Evolutionary conservation across 2,797 vertebrate genomes (phyloP), one percentile per base, ranked within the genome.

Genomic region (Psittacula echo): DNA sequence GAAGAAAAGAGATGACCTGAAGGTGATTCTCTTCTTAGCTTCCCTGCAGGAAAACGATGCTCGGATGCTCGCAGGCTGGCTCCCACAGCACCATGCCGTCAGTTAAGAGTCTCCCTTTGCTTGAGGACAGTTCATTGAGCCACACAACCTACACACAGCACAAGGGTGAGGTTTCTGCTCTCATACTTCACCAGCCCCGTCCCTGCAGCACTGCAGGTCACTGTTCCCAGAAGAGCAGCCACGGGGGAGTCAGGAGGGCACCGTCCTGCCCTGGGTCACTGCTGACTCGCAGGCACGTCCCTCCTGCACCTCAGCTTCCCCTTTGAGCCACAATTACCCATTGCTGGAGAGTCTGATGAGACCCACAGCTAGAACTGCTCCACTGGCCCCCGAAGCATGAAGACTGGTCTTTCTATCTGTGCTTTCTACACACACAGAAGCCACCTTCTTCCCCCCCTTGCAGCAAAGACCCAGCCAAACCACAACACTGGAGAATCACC

Each of bases 61-160:
- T 65, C 48, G 50, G 51, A 32, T 23, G 26, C 19, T 74, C 21
- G 26, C 39, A 71, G 72, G 56, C 22, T 62, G 75, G 68, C 51
- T 67, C 48, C 65, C 68, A 77, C 3, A 2, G 37, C 44, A 56
- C 58, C n/a, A 51, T 23, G 80, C 42, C 50, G 3, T 4, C 17
- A 1, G 9, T 45, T 15, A 47, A 53, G 71, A 64, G 24, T 12
- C 39, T 50, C 66, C 11, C 0, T 9, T 24, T 4, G 1, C 10
- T 26, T 10, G 0, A 60, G 39, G 77, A 41, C n/a, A 14, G 32
- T 6, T 34, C 56, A 7, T 1, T 13, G 73, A 93, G 77, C 45
- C 50, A 29, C 56, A 42, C 7, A 32, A 22, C 2, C 18, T 37
- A 24, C 7, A 4, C 44, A 22, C 65, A 56, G 75, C 65, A 16